Evolutionary conservation across 2,113 vertebrate genomes (phyloP).

Genomic region (Charina bottae): DNA sequence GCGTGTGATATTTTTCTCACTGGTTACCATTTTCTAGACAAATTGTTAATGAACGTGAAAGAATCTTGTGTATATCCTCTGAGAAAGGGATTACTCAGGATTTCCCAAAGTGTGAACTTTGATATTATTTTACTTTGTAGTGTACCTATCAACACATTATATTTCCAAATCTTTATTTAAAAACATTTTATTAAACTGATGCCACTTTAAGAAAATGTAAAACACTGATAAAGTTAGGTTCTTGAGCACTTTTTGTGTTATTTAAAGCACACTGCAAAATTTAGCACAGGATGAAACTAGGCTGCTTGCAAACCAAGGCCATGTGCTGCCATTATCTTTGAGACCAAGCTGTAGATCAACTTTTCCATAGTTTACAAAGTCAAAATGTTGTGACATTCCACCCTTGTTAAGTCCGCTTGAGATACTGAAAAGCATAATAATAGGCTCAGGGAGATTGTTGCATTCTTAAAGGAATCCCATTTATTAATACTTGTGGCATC

Average conservation of each 20-base stretch:
- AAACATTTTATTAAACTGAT: neutral
- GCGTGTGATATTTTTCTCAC: neutral
- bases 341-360: neutral
- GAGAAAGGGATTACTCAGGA: neutral
- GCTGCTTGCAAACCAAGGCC: neutral
- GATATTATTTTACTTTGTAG: neutral
- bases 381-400: neutral
- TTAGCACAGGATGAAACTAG: neutral
- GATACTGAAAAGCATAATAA: too few relatives aligned
- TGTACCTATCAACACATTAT: neutral
- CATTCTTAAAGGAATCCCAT: too few relatives aligned
- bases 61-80: neutral
- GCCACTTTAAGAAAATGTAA: neutral
- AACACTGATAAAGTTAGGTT: neutral
- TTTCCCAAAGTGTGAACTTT: neutral
- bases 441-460: too few relatives aligned
- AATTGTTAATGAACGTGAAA: neutral
- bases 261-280: neutral
- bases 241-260: neutral
- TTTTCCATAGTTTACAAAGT: neutral
- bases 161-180: neutral
- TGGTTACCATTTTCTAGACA: neutral
- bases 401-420: too few relatives aligned
- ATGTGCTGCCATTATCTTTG: neutral
- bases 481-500: too few relatives aligned